Evolutionary conservation across 2,888 invertebrate genomes (phyloP), one percentile per base, ranked within the genome.

Genomic region (Melipona beecheii): DNA sequence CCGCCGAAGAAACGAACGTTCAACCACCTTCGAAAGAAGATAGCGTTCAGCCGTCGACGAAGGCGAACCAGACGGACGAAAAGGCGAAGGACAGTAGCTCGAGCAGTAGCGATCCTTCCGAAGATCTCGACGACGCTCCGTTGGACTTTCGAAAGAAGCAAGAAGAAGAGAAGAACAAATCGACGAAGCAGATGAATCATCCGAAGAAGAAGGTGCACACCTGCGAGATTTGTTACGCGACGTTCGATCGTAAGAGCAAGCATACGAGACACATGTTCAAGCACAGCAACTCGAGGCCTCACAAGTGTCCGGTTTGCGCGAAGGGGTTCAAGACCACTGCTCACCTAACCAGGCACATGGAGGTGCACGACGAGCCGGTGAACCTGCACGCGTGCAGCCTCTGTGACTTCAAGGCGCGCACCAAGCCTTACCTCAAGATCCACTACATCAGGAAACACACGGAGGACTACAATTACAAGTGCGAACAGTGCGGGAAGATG

Each of bases 401-500:
- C 13, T 93, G 93, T 75, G 92, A 93, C 24, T 93, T 93, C 68
- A 91, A 93, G 65, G 93, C 93, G 0, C 90, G 90, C 52, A 92
- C 92, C 0, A 94, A 94, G 49, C 89, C 92, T 0, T 93, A 94
- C 56, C 83, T 94, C 19, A 94, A 93, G 83, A 91, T 92, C 50
- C 93, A 93, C 80, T 92, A 92, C 64, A 93, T 93, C 56, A 85
- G 93, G 50, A 92, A 91, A 50, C 93, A 93, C 86, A 93, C 93
- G 0, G 91, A 89, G 19, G 93, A 93, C 24, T 94, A 93, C 90
- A 95, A 95, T 70, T 96, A 96, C 84, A 95, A 95, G 0, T 96
- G 96, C 89, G 94, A 94, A 27, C 95, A 93, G 66, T 96, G 96
- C 87, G 95, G 95, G 1, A 96, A 96, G 89, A 93, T 94, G 17